Evolutionary conservation across 1,140 invertebrate genomes (phyloP).

Genomic region (Drosophila truncata): DNA sequence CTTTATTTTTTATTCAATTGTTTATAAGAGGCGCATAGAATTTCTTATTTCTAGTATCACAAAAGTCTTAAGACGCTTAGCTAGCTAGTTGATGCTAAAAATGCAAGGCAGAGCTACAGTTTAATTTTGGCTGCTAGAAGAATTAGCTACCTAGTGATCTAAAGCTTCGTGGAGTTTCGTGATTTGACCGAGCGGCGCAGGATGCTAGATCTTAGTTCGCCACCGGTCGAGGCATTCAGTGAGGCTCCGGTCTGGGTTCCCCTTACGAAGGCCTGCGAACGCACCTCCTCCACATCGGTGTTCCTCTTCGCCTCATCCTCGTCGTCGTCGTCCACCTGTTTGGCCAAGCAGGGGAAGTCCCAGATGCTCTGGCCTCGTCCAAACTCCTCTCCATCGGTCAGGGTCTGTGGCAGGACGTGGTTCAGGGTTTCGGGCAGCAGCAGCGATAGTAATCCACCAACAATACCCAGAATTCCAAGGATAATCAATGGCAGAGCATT

Average conservation of each 20-base stretch:
- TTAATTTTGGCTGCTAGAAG: conserved; percentile 17
- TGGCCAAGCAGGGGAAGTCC: conserved; percentile 90
- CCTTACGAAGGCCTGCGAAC: conserved; percentile 73
- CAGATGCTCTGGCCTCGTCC: conserved; percentile 92
- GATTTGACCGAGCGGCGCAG: conserved; percentile 86
- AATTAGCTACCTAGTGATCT: conserved; percentile 44
- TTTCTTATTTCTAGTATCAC: conserved; percentile 57
- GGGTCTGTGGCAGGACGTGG: conserved; percentile 92
- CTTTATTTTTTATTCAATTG: conserved; percentile 26
- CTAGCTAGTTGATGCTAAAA: conserved; percentile 53
- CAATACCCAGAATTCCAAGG: conserved; percentile 90
- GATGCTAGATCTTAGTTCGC: conserved; percentile 89
- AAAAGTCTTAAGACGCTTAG: conserved; percentile 44
- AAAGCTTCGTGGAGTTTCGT: conserved; percentile 71
- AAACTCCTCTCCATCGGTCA: conserved; percentile 94
- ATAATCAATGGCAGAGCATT: conserved; percentile 90
- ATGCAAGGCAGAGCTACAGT: conserved; percentile 45
- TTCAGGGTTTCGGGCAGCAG: conserved; percentile 93
- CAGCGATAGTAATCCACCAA: conserved; percentile 90
- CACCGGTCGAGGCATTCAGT: conserved; percentile 87
- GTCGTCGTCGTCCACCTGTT: conserved; percentile 67
- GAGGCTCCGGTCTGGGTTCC: conserved; percentile 86
- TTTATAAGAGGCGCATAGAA: conserved; percentile 9
- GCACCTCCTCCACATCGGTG: conserved; percentile 68
- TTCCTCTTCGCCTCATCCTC: conserved; percentile 53